Base-by-base conservation (phyloP, 2,797 vertebrate species). In the Esox masquinongy region DNA sequence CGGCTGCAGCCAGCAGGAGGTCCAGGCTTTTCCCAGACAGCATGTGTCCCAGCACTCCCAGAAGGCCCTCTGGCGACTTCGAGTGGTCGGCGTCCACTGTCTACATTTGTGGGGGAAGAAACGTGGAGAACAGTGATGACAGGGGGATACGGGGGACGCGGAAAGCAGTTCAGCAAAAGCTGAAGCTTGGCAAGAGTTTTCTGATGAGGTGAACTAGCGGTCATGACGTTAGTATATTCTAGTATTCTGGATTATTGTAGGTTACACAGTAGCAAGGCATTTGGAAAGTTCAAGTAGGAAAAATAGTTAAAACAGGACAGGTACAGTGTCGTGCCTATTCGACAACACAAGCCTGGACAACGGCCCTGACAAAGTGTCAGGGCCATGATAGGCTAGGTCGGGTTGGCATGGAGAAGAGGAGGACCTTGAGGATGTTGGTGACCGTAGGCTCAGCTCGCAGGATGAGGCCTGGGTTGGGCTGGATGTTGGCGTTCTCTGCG, bases 41-140 rank as follows among this genome's bases (percentile, higher is more conserved):
- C 98, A 99, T 99, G 92, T 99, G 98, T 36, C 97, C 98, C 80
- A 99, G 88, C 81, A 99, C 98, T 4, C 97, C 98, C 50, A 99
- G 90, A 56, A 99, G 90, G 0, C 98, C 98, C 86, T 99, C 98
- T 0, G 97, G 97, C 22, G 97, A 99, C 88, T 98, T 99, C 29
- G 98, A 99, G 74, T 99, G 97, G 86, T 99, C 98, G 0, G 97
- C 97, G 84, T 99, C 97, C 87, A 99, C 98, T 0, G 97, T 99
- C 98, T 99, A 50, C 75, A 11, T 36, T 31, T 24, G 16, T 74
- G 7, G 1, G 43, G 63, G 24, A 39, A 63, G 59, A 64, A 14
- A 64, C 49, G 5, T 7, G 73, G 49, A 36, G n/a, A 24, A 50
- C 26, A 16, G 17, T 8, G 51, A 68, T 29, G 34, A 67, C 59